These are phyloP conservation scores for Coptotermes formosanus DNA, from an alignment of 1,140 invertebrate genomes.

Conservation along the genomic window DNA sequence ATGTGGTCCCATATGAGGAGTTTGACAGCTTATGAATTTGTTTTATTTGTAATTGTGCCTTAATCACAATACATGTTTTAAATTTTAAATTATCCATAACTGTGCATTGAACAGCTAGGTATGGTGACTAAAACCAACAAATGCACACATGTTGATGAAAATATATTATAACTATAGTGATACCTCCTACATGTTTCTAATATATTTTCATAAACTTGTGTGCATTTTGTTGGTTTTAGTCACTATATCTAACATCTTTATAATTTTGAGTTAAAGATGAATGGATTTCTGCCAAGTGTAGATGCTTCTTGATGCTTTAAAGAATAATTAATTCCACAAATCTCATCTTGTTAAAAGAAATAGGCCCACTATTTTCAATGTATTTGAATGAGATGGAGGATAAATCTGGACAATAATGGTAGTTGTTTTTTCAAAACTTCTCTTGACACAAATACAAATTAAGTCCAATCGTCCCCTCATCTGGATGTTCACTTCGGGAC, in stretches of 20 bases:
- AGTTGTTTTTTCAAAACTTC: background rate
- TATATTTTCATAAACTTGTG: too few relatives aligned
- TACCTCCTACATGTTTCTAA: too few relatives aligned
- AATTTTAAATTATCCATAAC: too few relatives aligned
- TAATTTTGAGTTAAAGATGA: background rate
- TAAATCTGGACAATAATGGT: slow-evolving; percentile 8
- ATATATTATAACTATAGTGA: too few relatives aligned
- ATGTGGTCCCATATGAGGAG: background rate
- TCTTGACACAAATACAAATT: slow-evolving; percentile 8
- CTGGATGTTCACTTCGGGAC: background rate
- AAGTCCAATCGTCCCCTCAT: background rate
- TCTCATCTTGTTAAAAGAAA: background rate
- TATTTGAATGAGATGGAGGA: background rate
- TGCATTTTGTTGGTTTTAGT: too few relatives aligned
- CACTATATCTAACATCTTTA: background rate
- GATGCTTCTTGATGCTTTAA: background rate
- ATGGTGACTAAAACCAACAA: too few relatives aligned
- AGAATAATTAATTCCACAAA: background rate
- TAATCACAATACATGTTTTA: background rate
- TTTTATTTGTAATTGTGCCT: slow-evolving; percentile 1
- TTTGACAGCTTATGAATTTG: background rate
- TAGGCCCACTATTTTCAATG: background rate
- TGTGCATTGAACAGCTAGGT: too few relatives aligned
- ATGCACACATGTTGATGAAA: too few relatives aligned
- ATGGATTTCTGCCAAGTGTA: too few relatives aligned